Percentiles rank a stretch among this genome's conserved stretches.
Evolutionary conservation across 2,888 invertebrate genomes (phyloP).

Genomic region (Caenorhabditis sp.): DNA sequence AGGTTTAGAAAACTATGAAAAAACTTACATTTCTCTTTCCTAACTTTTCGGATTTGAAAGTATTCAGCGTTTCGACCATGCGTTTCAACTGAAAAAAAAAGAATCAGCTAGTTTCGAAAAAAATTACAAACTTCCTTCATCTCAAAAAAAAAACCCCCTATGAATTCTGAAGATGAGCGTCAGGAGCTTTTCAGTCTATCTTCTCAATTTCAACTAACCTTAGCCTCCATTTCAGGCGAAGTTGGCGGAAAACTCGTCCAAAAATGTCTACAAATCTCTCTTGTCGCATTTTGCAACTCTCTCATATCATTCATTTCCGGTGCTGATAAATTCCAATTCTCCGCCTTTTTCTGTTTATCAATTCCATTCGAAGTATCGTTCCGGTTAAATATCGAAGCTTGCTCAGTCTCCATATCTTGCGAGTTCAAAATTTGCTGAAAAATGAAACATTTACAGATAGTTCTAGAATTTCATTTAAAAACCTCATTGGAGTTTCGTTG

Average conservation of each 20-base stretch:
- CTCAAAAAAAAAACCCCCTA: too few species aligned
- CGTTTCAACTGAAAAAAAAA: slow-evolving; percentile 48
- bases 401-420: slow-evolving; percentile 16
- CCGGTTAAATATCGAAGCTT: slow-evolving; percentile 2
- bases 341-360: slow-evolving; percentile 13
- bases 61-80: slow-evolving; percentile 57
- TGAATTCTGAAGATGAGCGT: too few species aligned
- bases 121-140: too few species aligned
- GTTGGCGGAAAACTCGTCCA: slow-evolving; percentile 90
- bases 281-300: slow-evolving; percentile 69
- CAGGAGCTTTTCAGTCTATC: background rate
- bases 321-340: slow-evolving; percentile 15
- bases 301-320: slow-evolving; percentile 32
- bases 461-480: background rate
- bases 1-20: background rate
- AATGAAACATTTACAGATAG: background rate
- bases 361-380: slow-evolving; percentile 8
- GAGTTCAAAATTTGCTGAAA: slow-evolving; percentile 18
- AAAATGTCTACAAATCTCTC: slow-evolving; percentile 90
- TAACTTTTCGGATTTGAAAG: slow-evolving; percentile 50
- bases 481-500: slow-evolving; percentile 27
- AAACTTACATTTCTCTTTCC: slow-evolving; percentile 46
- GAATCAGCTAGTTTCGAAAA: too few species aligned
- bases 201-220: slow-evolving; percentile 68
- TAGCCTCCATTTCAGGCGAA: slow-evolving; percentile 79